phyloP scores from a whole-genome alignment of 1,140 invertebrate genomes.

The Dendrolimus kikuchii region DNA sequence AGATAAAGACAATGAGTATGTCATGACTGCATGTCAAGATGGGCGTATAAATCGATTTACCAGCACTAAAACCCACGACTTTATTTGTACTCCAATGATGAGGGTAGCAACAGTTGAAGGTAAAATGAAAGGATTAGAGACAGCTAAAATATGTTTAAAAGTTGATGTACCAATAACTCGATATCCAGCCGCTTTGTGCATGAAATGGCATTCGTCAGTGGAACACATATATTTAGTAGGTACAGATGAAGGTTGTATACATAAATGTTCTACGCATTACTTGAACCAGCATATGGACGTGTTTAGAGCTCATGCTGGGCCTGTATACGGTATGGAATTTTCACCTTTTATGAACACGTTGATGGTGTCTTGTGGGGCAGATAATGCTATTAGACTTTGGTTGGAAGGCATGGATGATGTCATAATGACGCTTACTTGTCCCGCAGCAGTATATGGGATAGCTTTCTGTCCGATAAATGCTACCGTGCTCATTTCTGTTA shows the following conservation, averaged over 20 bases:
- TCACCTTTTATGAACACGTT: conserved; percentile 85
- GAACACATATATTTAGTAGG: conserved; percentile 83
- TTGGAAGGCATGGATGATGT: conserved; percentile 77
- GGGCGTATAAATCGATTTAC: conserved; percentile 74
- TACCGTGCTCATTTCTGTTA: conserved; percentile 85
- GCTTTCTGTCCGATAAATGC: conserved; percentile 88
- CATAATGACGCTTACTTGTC: conserved; percentile 74
- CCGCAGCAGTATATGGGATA: conserved; percentile 77
- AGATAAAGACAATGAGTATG: conserved; percentile 58
- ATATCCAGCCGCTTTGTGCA: conserved; percentile 75
- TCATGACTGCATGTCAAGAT: conserved; percentile 73
- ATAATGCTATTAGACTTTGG: conserved; percentile 87
- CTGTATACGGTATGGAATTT: conserved; percentile 83
- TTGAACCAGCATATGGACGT: conserved; percentile 79
- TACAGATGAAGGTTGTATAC: conserved; percentile 87
- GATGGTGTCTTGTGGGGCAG: conserved; percentile 87
- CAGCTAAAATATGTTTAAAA: conserved; percentile 56
- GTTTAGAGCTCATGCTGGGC: conserved; percentile 84
- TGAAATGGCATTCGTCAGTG: conserved; percentile 78
- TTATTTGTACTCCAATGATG: conserved; percentile 75
- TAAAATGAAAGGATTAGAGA: conserved; percentile 73
- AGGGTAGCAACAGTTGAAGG: conserved; percentile 76
- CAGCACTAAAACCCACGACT: conserved; percentile 69
- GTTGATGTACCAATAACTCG: conserved; percentile 71
- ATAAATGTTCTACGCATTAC: conserved; percentile 81